Evolutionary conservation across 2,113 vertebrate species (phyloP), one percentile per base, ranked within the genome.

Genomic region (Heterotis niloticus): DNA sequence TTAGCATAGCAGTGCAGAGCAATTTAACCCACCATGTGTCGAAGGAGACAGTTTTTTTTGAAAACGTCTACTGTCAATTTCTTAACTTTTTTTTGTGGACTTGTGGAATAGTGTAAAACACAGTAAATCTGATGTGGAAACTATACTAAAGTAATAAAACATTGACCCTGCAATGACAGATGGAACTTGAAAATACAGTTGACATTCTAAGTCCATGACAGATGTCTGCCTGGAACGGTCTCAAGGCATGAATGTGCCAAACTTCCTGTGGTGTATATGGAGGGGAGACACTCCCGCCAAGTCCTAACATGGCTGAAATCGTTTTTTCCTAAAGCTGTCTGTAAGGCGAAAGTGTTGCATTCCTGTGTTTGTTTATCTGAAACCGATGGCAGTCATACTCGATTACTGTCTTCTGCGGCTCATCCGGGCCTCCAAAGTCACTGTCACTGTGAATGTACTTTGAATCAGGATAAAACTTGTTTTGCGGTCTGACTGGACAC

Each of bases 31-130:
- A 23, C 26, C 28, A 24, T 12, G 52, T 1, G 56, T 74, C 17
- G 26, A 56, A 23, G 54, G 54, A 74, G 57, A n/a, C 34, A 24
- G 24, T 59, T 66, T 34, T 4, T 62, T 75, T 75, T 44, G 57
- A 64, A 75, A 16, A 75, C 29, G 73, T 44, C 59, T 60, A 26
- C 73, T 75, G 28, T 74, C 16, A 12, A 26, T 59, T 57, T 74
- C 14, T 4, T 13, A 59, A 29, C 20, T 59, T 62, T 14, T 57
- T 56, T n/a, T 9, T 9, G 14, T 14, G n/a, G 71, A 44, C 34
- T 62, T 29, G 17, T 10, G 18, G 18, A 75, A 60, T 44, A 52
- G 69, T 17, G 23, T 12, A 10, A n/a, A 14, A 74, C 20, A 51
- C 9, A 34, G 28, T 52, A 24, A 5, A 72, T 72, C 70, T 74